Evolutionary conservation across 2,888 invertebrate species (phyloP).

Genomic region (Germaria angustata): DNA sequence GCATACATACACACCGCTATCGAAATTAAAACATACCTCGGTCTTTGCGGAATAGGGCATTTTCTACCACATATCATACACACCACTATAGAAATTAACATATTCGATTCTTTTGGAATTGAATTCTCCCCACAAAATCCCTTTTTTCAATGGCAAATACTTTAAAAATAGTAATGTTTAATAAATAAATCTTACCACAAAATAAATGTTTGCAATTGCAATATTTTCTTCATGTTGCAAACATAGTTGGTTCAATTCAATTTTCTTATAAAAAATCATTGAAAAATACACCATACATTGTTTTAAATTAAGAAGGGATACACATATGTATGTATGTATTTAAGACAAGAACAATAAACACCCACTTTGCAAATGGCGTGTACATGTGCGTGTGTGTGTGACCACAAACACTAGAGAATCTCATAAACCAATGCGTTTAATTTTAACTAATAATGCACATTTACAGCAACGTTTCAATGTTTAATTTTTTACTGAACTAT

Average conservation of each 20-base stretch:
- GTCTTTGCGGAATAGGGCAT: no score
- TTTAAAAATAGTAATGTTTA: not conserved
- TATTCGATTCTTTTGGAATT: constrained; percentile 54
- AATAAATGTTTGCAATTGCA: no score
- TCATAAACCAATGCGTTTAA: constrained; percentile 38
- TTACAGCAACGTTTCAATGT: constrained; percentile 11
- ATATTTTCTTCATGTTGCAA: not conserved
- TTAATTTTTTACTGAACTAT: not conserved
- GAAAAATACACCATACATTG: constrained; percentile 37
- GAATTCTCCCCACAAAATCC: constrained; percentile 19
- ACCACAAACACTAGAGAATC: constrained; percentile 51
- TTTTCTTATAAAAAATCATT: not conserved
- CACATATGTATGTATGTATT: not conserved
- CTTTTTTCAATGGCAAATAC: not conserved
- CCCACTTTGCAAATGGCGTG: constrained; percentile 67
- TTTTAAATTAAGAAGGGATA: constrained; percentile 47
- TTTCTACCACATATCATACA: constrained; percentile 67
- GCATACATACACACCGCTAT: no score
- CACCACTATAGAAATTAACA: constrained; percentile 49
- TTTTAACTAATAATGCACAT: constrained; percentile 37
- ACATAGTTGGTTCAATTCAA: not conserved
- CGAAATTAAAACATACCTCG: no score
- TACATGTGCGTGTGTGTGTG: constrained; percentile 36
- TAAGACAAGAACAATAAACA: constrained; percentile 50
- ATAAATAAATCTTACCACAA: constrained; percentile 28